These are phyloP conservation scores for Brachionus rotundiformis DNA, from an alignment of 1,140 invertebrate species.

Conservation along the genomic window DNA sequence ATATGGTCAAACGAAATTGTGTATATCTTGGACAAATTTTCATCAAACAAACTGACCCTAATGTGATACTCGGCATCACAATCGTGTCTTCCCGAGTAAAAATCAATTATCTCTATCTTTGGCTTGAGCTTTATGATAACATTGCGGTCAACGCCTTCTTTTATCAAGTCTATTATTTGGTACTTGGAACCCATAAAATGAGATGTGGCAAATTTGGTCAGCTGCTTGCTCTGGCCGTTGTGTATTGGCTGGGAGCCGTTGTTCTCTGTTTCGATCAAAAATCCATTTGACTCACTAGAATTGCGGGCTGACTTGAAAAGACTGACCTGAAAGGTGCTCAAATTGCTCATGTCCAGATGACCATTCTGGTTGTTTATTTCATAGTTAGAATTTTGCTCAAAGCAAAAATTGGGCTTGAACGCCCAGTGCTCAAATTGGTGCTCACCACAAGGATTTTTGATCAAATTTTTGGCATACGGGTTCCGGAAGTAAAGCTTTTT, in stretches of 20 bases:
- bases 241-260: constrained; percentile 12
- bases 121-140: constrained; percentile 8
- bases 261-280: constrained; percentile 37
- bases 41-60: constrained; percentile 14
- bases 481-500: not conserved
- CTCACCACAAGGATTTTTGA: constrained; percentile 25
- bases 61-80: constrained; percentile 22
- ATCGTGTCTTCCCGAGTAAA: not conserved
- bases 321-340: not conserved
- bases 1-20: constrained; percentile 13
- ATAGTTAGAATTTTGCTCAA: constrained; percentile 32
- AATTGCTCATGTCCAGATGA: not conserved
- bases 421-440: constrained; percentile 2
- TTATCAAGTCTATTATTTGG: constrained; percentile 6
- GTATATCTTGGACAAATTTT: not conserved
- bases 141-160: constrained; percentile 8
- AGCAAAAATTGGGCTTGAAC: not conserved
- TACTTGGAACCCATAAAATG: constrained; percentile 31
- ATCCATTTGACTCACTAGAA: not conserved
- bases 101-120: constrained; percentile 29
- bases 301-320: not conserved
- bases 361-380: constrained; percentile 36
- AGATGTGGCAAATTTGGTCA: not conserved
- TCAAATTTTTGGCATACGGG: constrained; percentile 40
- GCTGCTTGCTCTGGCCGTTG: not conserved